A percentile compares a stretch with the other conserved stretches of the same genome.
Conservation (phyloP, 2,797 vertebrate genomes). For the Gymnoscopelus microlampas region DNA sequence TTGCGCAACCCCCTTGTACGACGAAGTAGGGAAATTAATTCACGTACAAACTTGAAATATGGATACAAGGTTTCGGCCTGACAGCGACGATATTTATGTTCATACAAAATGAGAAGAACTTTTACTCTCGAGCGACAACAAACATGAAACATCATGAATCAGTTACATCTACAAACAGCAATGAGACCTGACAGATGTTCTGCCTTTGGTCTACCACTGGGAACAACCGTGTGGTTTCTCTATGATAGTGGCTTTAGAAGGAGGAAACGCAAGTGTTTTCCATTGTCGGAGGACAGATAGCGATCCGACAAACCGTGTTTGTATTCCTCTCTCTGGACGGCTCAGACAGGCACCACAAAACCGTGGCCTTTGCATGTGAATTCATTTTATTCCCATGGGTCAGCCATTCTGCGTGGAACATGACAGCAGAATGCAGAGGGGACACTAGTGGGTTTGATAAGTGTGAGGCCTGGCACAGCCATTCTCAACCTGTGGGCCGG, state of each 20-base stretch:
- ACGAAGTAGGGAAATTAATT: no score
- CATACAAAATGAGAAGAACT: no score
- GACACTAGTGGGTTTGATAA: no score
- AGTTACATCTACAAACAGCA: no score
- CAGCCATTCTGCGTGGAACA: constrained; percentile 36
- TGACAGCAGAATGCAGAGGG: constrained; percentile 21
- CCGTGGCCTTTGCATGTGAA: constrained; percentile 68
- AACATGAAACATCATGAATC: no score
- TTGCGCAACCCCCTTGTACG: no score
- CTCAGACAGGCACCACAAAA: constrained; percentile 55
- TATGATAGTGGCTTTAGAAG: constrained; percentile 28
- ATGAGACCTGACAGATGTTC: background rate
- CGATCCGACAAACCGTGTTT: constrained; percentile 53
- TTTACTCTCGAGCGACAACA: no score
- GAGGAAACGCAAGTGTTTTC: constrained; percentile 32
- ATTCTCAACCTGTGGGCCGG: no score
- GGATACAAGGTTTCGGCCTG: no score
- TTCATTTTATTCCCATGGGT: constrained; percentile 53
- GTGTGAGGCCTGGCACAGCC: no score
- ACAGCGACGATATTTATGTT: no score
- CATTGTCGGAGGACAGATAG: constrained; percentile 53
- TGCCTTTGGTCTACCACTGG: background rate
- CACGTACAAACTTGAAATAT: no score
- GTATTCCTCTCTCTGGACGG: constrained; percentile 32
- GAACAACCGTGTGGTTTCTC: constrained; percentile 10